These are phyloP conservation scores for Montipora capricornis DNA, from an alignment of 64 coral and sea anemone genomes.

Conservation along the genomic window DNA sequence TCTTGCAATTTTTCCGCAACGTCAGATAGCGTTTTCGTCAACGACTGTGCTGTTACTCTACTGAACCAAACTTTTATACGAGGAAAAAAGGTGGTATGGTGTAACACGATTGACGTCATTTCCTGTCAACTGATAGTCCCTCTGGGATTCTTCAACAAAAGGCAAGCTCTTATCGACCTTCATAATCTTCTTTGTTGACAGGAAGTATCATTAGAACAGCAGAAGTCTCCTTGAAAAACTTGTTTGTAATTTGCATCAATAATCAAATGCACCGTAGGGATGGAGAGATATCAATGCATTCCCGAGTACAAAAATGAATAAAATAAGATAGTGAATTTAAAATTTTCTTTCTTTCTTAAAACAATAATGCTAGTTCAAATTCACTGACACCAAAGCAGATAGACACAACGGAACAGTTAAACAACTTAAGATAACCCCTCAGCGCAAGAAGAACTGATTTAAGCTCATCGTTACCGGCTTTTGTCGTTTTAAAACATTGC, in stretches of 20 bases:
- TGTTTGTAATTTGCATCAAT: constrained; percentile 12
- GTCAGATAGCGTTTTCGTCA: not conserved
- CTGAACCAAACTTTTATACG: not conserved
- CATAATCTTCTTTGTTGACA: not conserved
- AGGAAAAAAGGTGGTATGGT: not conserved
- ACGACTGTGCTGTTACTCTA: not conserved
- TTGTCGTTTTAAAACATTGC: not conserved
- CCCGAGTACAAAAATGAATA: not conserved
- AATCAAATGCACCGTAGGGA: not conserved
- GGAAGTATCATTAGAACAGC: not conserved
- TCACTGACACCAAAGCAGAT: too few relatives aligned
- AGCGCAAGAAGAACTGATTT: too few relatives aligned
- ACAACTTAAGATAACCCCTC: too few relatives aligned
- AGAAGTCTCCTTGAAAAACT: not conserved
- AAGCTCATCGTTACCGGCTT: too few relatives aligned
- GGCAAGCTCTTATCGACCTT: not conserved
- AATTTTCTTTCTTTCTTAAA: too few relatives aligned
- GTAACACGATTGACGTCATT: constrained; percentile 34
- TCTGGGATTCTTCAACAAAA: not conserved
- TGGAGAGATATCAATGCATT: not conserved
- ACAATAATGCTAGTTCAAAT: too few relatives aligned
- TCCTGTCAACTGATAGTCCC: constrained; percentile 10
- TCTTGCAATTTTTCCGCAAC: not conserved
- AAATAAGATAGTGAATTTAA: not conserved
- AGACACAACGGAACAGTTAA: too few relatives aligned